A percentile compares a stretch with the other conserved stretches of the same genome.
These are phyloP conservation scores for Ips typographus DNA, from an alignment of 1,140 invertebrate genomes.

Conservation along the genomic window DNA sequence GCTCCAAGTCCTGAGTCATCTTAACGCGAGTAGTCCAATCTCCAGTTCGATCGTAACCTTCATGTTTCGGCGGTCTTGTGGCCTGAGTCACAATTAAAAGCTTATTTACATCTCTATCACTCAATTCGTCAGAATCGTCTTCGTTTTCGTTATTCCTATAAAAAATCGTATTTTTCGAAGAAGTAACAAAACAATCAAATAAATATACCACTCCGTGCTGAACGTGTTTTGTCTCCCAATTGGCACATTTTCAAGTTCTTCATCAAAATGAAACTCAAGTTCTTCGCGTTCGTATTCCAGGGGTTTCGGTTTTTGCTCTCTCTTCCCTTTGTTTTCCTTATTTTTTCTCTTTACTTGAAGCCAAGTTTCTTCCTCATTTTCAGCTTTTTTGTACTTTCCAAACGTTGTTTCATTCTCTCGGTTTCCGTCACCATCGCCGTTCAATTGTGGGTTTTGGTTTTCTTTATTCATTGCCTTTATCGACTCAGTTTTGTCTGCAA, in stretches of 20 bases:
- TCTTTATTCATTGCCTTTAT: conserved; percentile 22
- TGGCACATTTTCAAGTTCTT: conserved; percentile 80
- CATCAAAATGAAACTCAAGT: conserved; percentile 95
- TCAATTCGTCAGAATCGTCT: conserved; percentile 86
- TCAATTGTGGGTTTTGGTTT: conserved; percentile 31
- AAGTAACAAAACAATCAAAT: not conserved
- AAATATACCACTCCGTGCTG: conserved; percentile 62
- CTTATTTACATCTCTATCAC: conserved; percentile 92
- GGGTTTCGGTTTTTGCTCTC: conserved; percentile 47
- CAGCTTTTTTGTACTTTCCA: conserved; percentile 29
- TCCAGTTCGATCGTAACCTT: conserved; percentile 85
- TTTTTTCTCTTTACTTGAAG: conserved; percentile 48
- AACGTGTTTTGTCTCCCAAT: conserved; percentile 81
- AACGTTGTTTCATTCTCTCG: conserved; percentile 9
- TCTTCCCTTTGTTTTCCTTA: conserved; percentile 51
- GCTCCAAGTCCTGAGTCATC: conserved; percentile 90
- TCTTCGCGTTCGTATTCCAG: conserved; percentile 70
- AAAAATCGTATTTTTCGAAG: conserved; percentile 18
- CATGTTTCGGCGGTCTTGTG: conserved; percentile 70
- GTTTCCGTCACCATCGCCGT: conserved; percentile 17
- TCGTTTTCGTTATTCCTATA: conserved; percentile 58
- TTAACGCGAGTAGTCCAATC: conserved; percentile 83
- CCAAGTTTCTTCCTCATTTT: conserved; percentile 45
- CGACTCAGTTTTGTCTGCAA: not conserved
- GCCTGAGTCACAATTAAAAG: conserved; percentile 93